These are phyloP conservation scores for Lucinisca nassula DNA, from an alignment of 2,888 invertebrate species.

Conservation along the genomic window DNA sequence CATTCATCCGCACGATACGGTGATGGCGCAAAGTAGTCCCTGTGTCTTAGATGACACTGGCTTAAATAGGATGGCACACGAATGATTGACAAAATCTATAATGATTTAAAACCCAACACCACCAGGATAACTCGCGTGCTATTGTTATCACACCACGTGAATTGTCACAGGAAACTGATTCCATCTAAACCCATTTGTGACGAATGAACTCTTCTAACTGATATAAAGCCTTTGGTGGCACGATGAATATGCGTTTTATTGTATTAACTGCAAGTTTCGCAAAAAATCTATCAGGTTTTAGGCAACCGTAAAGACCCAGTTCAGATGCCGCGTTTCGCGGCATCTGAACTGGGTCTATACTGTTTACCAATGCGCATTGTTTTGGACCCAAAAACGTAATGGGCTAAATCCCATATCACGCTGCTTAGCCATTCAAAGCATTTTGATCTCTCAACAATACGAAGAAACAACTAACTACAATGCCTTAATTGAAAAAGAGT, in stretches of 20 bases:
- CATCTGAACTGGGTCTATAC: no score
- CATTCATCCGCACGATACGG: no score
- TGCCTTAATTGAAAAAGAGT: not conserved
- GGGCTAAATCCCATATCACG: slow-evolving; percentile 2
- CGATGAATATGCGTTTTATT: no score
- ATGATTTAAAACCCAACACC: slow-evolving; percentile 6
- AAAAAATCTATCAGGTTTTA: no score
- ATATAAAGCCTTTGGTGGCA: no score
- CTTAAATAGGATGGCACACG: slow-evolving; percentile 8
- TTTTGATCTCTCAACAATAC: slow-evolving; percentile 1
- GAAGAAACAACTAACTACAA: not conserved
- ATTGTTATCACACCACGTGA: slow-evolving; percentile 7
- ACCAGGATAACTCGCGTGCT: not conserved
- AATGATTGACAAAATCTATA: slow-evolving; percentile 9
- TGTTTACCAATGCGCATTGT: no score
- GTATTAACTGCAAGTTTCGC: no score
- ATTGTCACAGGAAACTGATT: not conserved
- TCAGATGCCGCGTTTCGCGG: no score
- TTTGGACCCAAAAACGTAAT: no score
- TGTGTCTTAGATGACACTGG: not conserved
- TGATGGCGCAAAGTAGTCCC: not conserved
- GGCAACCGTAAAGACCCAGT: no score
- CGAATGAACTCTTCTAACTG: no score
- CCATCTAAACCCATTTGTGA: no score
- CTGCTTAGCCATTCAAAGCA: not conserved